These are phyloP conservation scores for Lycia hirtaria DNA, from an alignment of 2,888 invertebrate species.

Conservation along the genomic window DNA sequence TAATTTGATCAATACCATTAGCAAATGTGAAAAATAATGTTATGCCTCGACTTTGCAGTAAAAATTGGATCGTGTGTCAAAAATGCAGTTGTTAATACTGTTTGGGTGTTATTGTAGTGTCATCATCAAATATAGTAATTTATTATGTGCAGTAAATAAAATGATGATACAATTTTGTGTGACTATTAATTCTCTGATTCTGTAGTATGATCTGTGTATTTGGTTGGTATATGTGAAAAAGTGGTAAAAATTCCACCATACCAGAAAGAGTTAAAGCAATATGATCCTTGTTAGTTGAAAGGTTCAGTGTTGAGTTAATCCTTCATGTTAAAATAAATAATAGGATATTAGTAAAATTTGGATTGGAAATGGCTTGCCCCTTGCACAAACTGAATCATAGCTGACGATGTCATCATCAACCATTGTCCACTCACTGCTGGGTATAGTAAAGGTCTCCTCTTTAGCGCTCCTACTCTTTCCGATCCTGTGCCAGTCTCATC, in stretches of 20 bases:
- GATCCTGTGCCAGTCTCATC: too few relatives aligned
- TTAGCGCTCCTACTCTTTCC: too few relatives aligned
- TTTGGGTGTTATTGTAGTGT: constrained; percentile 5
- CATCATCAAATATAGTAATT: constrained; percentile 5
- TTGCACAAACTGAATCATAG: too few relatives aligned
- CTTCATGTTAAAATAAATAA: too few relatives aligned
- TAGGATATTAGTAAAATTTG: too few relatives aligned
- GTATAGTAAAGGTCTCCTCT: too few relatives aligned
- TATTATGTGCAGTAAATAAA: neutral
- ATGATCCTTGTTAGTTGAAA: neutral
- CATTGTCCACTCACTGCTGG: too few relatives aligned
- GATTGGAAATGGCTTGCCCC: too few relatives aligned
- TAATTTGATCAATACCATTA: constrained; percentile 10
- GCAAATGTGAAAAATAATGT: neutral
- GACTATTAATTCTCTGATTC: neutral
- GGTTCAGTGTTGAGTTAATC: neutral
- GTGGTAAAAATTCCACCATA: too few relatives aligned
- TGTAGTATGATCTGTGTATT: neutral
- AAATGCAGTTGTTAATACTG: constrained; percentile 3
- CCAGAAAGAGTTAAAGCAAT: too few relatives aligned
- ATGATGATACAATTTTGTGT: neutral
- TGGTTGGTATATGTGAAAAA: too few relatives aligned
- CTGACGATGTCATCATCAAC: too few relatives aligned
- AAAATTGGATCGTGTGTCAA: neutral
- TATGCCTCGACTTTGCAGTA: neutral